Base-by-base conservation (phyloP, 2,113 vertebrate genomes). In the Rhinolophus sinicus region DNA sequence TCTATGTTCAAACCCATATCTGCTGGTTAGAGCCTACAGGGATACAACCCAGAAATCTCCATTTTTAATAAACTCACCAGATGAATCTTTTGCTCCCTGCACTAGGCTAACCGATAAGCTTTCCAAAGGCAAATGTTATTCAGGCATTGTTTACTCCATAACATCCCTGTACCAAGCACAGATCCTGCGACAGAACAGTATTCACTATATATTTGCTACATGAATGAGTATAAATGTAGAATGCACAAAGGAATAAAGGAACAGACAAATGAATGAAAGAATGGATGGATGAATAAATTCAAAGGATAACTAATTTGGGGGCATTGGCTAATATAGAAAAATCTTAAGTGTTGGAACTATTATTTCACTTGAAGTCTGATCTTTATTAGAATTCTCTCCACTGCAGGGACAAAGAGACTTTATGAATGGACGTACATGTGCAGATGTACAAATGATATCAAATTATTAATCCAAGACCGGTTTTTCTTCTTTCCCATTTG, bases 341-440 rank as follows among this genome's bases (percentile, higher is more conserved):
- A 82, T 90, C 60, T 85, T 62, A 86, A 56, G 16, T 40, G 3
- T 80, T 73, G 16, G 28, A 93, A 85, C 22, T 77, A 50, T 47
- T 90, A 52, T 81, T 81, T 91, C 52, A 26, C n/a, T 47, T 76
- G n/a, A 96, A 87, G 26, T n/a, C 64, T 64, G 19, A 70, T 50
- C 4, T 93, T 91, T 90, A 88, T 91, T 96, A 93, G 70, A 73
- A 44, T 97, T 82, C 47, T 69, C 8, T 73, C 54, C 64, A 44
- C 22, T 75, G 40, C 38, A 72, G 30, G 18, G 10, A 47, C 8
- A 81, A 33, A 1, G 33, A 72, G 54, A 81, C 28, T 83, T 60
- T 24, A 26, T 77, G 50, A 85, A 65, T 95, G 35, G 58, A 62
- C 73, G 70, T 84, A 96, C 60, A 65, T 58, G 38, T 78, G n/a